phyloP scores from a whole-genome alignment of 1,140 invertebrate genomes.

The Bombus sylvicola region DNA sequence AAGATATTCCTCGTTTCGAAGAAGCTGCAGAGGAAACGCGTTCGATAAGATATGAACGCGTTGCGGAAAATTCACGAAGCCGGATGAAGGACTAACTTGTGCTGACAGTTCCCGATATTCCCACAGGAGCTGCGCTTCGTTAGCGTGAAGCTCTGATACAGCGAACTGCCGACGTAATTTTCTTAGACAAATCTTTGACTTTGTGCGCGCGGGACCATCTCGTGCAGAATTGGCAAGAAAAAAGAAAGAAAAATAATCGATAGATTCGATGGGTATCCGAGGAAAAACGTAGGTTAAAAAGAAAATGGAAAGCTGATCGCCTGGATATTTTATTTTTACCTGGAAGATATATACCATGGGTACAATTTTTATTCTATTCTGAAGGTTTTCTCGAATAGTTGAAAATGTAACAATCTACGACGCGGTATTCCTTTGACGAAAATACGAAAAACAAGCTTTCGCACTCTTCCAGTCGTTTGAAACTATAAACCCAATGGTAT shows the following conservation, averaged over 20 bases:
- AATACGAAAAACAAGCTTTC: too few relatives aligned
- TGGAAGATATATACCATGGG: fast-evolving
- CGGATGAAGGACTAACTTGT: neutral
- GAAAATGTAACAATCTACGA: too few relatives aligned
- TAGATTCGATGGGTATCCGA: neutral
- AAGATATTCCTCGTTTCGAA: neutral
- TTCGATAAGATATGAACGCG: neutral
- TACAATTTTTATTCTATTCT: too few relatives aligned
- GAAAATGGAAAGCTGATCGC: neutral
- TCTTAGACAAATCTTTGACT: slow-evolving; percentile 9
- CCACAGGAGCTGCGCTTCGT: neutral
- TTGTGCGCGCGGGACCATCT: neutral
- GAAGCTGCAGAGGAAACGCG: neutral
- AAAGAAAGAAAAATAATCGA: neutral
- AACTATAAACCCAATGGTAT: too few relatives aligned
- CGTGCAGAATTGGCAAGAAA: neutral
- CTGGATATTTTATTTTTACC: too few relatives aligned
- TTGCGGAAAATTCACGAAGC: neutral
- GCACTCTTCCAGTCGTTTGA: too few relatives aligned
- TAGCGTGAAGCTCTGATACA: neutral
- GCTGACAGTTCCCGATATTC: neutral
- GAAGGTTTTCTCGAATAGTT: too few relatives aligned
- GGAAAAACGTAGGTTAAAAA: neutral
- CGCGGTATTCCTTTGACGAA: too few relatives aligned
- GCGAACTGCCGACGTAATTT: neutral